These are phyloP conservation scores for Sandelia bainsii DNA, from an alignment of 2,797 vertebrate genomes.

Conservation along the genomic window DNA sequence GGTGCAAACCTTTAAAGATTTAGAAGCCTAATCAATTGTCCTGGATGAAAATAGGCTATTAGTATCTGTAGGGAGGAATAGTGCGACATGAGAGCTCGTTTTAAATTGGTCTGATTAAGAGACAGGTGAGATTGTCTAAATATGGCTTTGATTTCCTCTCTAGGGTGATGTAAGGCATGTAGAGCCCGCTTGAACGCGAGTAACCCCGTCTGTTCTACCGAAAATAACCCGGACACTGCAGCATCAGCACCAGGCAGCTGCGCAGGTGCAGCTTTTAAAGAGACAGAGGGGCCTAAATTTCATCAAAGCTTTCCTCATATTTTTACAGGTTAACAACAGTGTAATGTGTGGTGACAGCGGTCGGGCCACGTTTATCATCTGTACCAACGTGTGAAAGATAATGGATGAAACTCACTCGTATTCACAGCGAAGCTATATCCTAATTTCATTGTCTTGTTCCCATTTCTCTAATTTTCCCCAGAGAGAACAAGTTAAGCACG, in stretches of 20 bases:
- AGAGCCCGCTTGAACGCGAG: constrained; percentile 85
- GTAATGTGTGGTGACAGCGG: not conserved
- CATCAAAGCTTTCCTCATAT: constrained; percentile 42
- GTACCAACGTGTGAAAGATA: not conserved
- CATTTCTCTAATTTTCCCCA: not conserved
- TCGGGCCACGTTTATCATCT: not conserved
- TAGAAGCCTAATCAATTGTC: not conserved
- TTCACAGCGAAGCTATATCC: not conserved
- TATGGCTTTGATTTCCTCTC: constrained; percentile 72
- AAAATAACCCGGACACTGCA: constrained; percentile 89
- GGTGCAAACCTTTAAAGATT: not conserved
- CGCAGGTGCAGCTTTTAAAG: constrained; percentile 88
- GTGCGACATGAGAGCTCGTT: constrained; percentile 23
- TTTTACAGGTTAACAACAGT: constrained; percentile 38
- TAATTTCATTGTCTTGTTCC: constrained; percentile 10
- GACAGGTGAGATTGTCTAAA: constrained; percentile 66
- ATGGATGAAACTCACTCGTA: not conserved
- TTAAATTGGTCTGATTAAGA: constrained; percentile 64
- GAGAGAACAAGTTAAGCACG: not conserved
- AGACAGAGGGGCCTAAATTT: constrained; percentile 61
- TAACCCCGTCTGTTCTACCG: constrained; percentile 87
- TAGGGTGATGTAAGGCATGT: constrained; percentile 79
- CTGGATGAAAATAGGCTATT: not conserved
- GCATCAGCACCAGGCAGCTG: constrained; percentile 84
- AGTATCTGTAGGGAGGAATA: constrained; percentile 14